These are phyloP conservation scores for Siniperca scherzeri DNA, from an alignment of 2,797 vertebrate species.

Conservation along the genomic window DNA sequence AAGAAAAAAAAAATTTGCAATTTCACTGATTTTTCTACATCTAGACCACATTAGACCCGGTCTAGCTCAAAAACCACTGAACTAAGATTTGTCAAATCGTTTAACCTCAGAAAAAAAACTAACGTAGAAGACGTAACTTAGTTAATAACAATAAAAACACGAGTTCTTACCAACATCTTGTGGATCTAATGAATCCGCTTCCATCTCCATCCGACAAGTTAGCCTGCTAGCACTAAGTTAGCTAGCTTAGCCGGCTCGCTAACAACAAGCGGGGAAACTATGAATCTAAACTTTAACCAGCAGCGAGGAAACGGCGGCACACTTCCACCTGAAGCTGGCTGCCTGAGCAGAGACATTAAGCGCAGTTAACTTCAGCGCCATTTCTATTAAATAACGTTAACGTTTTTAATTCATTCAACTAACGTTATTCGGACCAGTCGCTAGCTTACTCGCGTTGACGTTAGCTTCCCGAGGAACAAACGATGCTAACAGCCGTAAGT, in stretches of 20 bases:
- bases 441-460: no score
- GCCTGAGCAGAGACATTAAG: neutral
- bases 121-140: no score
- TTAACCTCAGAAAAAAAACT: no score
- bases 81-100: no score
- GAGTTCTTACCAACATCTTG: slow-evolving; percentile 55
- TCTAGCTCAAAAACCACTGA: neutral
- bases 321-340: no score
- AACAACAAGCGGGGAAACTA: neutral
- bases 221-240: slow-evolving; percentile 27
- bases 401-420: neutral
- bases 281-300: neutral
- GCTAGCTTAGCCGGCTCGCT: neutral
- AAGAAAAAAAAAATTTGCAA: no score
- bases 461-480: no score
- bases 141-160: no score
- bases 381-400: no score
- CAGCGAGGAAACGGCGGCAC: neutral
- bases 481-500: neutral
- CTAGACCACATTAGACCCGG: neutral
- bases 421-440: no score
- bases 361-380: no score
- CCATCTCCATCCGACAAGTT: neutral
- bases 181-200: slow-evolving; percentile 3
- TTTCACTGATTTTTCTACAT: neutral